Base-by-base conservation (phyloP, 1,140 invertebrate species). In the Drosophila oshimai region DNA sequence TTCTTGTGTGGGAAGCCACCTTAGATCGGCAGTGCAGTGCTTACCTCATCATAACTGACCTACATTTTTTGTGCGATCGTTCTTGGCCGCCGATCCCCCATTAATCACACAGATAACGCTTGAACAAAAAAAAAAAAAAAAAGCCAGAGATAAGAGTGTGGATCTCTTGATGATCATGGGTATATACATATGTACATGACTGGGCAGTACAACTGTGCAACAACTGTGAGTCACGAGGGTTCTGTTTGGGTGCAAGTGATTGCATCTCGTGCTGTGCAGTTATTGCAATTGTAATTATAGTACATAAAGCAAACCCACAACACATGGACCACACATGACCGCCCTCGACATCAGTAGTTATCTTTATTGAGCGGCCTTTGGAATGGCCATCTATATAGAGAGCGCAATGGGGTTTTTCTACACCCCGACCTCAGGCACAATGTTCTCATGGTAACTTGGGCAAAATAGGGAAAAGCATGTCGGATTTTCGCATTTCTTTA, bases 261-360 rank as follows among this genome's bases (percentile, higher is more conserved):
- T 57, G 57, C 57, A 61, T 61, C 58, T 61, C 57, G 57, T 41
- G 36, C 26, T 31, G 36, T 13, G 47, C 42, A 28, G 24, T n/a
- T 28, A 6, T 6, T 6, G 28, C 28, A 22, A 26, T 37, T 15
- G 33, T 13, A 37, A 36, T 34, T 24, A 41, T 20, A n/a, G n/a
- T 20, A 41, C 7, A 39, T 39, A 53, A 28, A 18, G 6, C 22
- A 24, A 37, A 2, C 15, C 6, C n/a, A 9, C 29, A 31, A 6
- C 45, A 49, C 47, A 50, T 17, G 42, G 42, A 36, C 6, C 46
- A 34, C 29, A 47, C 18, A 22, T 42, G 51, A 33, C 24, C 24
- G 42, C 20, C 61, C 61, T 49, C 41, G 41, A 47, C 42, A 29
- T 42, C 41, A 65, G 60, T 64, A 65, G 60, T 64, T 64, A 61